Base-by-base conservation (phyloP, 2,113 vertebrate species). In the Limnothrissa miodon region DNA sequence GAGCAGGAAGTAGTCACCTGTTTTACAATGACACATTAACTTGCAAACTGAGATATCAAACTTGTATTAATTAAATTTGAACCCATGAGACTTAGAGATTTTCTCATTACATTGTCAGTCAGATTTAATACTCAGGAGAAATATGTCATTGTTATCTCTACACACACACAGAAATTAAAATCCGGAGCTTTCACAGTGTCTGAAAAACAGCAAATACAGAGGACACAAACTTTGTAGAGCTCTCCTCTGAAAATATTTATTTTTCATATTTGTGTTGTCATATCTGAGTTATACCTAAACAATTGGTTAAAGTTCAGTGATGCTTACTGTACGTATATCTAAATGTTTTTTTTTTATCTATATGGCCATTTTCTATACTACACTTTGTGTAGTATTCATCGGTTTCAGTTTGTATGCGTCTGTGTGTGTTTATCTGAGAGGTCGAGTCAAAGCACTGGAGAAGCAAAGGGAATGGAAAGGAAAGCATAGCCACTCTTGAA, bases 401-500 rank as follows among this genome's bases (percentile, higher is more conserved):
- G 45, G 66, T 80, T 78, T 39, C 29, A 87, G 88, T 82, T 82
- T 82, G 82, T 39, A 33, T 36, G 62, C 21, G 33, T 53, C 33
- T 53, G n/a, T 44, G 39, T 78, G 83, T 78, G 80, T 42, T 39
- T 25, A 39, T 45, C 45, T 39, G 39, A 7, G 79, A 39, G 51
- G 78, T 5, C 33, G 21, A 62, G 25, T 23, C 51, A 83, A 80
- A 87, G 90, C 90, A 89, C 89, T 92, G 87, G 62, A 84, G 83
- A 66, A 86, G 87, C 84, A 84, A 81, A 84, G 88, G 86, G 87
- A 87, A 84, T 88, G 90, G 90, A 92, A 91, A 88, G 86, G 85
- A 92, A 92, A 92, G 92, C 88, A 86, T 84, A 89, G 87, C 87
- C 85, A 51, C 78, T 70, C 88, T 91, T 83, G 83, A 83, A 90